Conservation (phyloP, 2,888 invertebrate genomes). For the Cacoxenus indagator region DNA sequence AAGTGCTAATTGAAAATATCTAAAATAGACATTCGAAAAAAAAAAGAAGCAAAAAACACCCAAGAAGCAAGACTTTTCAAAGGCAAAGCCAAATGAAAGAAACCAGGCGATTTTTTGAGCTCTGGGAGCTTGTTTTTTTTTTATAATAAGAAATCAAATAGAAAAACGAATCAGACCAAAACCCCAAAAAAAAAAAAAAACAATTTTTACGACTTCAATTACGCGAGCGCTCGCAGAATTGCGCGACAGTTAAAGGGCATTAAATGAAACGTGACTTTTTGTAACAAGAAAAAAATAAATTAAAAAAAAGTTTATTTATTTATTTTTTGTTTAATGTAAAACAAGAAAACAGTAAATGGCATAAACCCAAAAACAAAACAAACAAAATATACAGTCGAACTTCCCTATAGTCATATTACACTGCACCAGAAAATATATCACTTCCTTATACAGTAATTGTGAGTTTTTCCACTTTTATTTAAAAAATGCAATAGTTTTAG, state of each 20-base stretch:
- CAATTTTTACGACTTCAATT: constrained; percentile 4
- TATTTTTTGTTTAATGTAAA: too few species aligned
- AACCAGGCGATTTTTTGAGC: background rate
- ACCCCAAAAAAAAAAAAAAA: background rate
- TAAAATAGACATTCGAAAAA: constrained; percentile 4
- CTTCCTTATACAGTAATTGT: too few species aligned
- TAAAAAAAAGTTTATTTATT: background rate
- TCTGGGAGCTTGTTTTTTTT: background rate
- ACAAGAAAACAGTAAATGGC: background rate
- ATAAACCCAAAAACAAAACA: background rate
- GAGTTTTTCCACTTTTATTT: too few species aligned
- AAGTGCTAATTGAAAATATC: background rate
- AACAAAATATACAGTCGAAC: too few species aligned
- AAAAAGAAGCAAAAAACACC: constrained; percentile 26
- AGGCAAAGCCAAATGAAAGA: background rate
- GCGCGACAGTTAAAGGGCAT: background rate
- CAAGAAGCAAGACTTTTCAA: constrained; percentile 1
- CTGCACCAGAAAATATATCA: too few species aligned
- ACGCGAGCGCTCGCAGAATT: background rate
- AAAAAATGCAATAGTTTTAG: too few species aligned
- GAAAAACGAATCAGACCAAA: background rate
- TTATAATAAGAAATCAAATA: background rate
- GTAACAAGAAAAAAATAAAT: background rate
- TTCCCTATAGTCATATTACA: too few species aligned
- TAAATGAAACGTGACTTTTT: constrained; percentile 4